Base-by-base conservation (phyloP, 2,888 invertebrate species). In the Criorhina ranunculi region DNA sequence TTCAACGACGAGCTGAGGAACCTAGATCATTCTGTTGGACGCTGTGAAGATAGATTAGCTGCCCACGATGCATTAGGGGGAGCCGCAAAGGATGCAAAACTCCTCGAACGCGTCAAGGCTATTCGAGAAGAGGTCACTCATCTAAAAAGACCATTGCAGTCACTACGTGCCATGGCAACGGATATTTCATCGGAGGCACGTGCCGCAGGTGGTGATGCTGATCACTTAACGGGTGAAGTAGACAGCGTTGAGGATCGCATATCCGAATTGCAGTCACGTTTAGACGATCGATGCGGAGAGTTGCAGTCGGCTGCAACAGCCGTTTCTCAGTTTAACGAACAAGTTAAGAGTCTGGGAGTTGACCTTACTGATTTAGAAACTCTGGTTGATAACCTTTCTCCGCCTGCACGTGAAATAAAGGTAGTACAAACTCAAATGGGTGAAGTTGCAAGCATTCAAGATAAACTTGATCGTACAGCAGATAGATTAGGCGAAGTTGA, bases 391-490 rank as follows among this genome's bases (percentile, higher is more conserved):
- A 92, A 93, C 37, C 96, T 98, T 94, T 95, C 95, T 89, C 95
- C 98, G 0, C 95, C 98, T 0, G 98, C 95, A 0, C 94, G 98
- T 15, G 98, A 98, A 90, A 94, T 98, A 51, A 96, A 97, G 90
- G 95, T 95, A 0, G 96, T 99, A 0, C 94, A 95, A 29, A 93
- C 93, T 5, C 99, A 99, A 92, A 93, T 97, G 49, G 96, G 97
- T 72, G 97, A 98, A 88, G 93, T 97, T 12, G 92, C 92, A 3
- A 93, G 93, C 67, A 93, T 96, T 60, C 93, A 95, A 88, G 94
- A 93, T 86, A 95, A 95, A 86, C 91, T 97, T 87, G 95, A 94
- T 88, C 93, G 93, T 31, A 94, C 95, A 0, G 94, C 94, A 1
- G 95, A 94, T 81, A 93, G 94, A 60, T 93, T 96, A 0, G 94